Percentiles rank a stretch among this genome's conserved stretches.
Evolutionary conservation across 2,888 invertebrate genomes (phyloP).

Genomic region (Pterobdella sp.): DNA sequence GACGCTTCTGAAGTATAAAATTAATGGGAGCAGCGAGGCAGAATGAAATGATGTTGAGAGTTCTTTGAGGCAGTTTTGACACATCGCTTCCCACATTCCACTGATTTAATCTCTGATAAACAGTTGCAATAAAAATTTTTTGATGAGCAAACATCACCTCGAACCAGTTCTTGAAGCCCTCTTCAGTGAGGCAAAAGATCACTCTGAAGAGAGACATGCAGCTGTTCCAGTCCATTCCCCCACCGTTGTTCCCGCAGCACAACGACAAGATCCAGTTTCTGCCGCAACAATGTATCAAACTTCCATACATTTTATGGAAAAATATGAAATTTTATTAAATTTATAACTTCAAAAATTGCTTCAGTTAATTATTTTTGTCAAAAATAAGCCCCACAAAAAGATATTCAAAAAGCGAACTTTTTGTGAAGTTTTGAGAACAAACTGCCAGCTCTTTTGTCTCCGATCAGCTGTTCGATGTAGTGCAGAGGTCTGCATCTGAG

Average conservation of each 20-base stretch:
- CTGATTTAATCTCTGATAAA: too few species aligned
- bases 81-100: too few species aligned
- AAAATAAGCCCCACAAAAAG: background rate
- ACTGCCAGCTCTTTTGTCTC: slow-evolving; percentile 66
- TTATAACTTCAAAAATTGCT: background rate
- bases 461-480: slow-evolving; percentile 70
- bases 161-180: slow-evolving; percentile 18
- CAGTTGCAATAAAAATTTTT: background rate
- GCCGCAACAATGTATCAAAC: background rate
- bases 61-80: too few species aligned
- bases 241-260: slow-evolving; percentile 24
- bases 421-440: slow-evolving; percentile 42
- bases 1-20: too few species aligned
- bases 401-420: slow-evolving; percentile 1
- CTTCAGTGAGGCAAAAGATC: slow-evolving; percentile 24
- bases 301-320: background rate
- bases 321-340: background rate
- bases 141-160: background rate
- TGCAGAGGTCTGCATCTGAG: slow-evolving; percentile 64
- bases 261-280: slow-evolving; percentile 21
- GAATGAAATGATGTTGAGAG: too few species aligned
- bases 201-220: slow-evolving; percentile 15
- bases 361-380: background rate
- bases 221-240: slow-evolving; percentile 13
- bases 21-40: too few species aligned